Evolutionary conservation across 2,888 invertebrate genomes (phyloP).

Genomic region (Gari tellinella): DNA sequence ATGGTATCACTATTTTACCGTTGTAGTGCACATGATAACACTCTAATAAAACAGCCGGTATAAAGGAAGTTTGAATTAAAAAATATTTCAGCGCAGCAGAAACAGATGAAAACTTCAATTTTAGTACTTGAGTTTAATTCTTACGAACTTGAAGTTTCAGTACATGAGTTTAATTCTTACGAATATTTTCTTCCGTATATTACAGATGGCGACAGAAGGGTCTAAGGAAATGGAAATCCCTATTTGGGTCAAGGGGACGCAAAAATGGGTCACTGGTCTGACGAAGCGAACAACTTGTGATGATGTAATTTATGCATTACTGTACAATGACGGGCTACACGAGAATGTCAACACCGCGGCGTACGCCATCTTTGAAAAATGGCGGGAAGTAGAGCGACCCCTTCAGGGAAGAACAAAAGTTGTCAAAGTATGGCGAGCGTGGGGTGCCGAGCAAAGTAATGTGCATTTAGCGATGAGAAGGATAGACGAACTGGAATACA

Average conservation of each 20-base stretch:
- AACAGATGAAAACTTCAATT: no score
- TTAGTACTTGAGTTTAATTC: no score
- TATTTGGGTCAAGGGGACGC: slow-evolving; percentile 91
- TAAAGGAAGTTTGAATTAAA: no score
- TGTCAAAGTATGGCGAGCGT: slow-evolving; percentile 91
- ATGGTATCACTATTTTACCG: no score
- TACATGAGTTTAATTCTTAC: no score
- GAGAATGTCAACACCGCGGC: slow-evolving; percentile 91
- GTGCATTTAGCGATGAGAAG: slow-evolving; percentile 84
- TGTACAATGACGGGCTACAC: slow-evolving; percentile 85
- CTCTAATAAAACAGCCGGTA: no score
- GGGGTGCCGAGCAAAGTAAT: slow-evolving; percentile 90
- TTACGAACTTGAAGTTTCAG: no score
- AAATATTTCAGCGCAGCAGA: no score
- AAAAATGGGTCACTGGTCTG: slow-evolving; percentile 92
- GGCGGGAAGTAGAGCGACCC: slow-evolving; percentile 87
- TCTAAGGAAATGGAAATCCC: slow-evolving; percentile 70
- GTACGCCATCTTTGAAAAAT: slow-evolving; percentile 87
- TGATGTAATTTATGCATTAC: slow-evolving; percentile 90
- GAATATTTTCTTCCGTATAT: slow-evolving; percentile 6
- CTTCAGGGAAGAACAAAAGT: slow-evolving; percentile 90
- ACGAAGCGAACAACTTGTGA: slow-evolving; percentile 91
- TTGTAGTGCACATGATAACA: no score
- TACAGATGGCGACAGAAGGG: slow-evolving; percentile 63
- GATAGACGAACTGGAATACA: slow-evolving; percentile 71